Conservation (phyloP, 2,113 vertebrate species). For the Isichthys henryi region DNA sequence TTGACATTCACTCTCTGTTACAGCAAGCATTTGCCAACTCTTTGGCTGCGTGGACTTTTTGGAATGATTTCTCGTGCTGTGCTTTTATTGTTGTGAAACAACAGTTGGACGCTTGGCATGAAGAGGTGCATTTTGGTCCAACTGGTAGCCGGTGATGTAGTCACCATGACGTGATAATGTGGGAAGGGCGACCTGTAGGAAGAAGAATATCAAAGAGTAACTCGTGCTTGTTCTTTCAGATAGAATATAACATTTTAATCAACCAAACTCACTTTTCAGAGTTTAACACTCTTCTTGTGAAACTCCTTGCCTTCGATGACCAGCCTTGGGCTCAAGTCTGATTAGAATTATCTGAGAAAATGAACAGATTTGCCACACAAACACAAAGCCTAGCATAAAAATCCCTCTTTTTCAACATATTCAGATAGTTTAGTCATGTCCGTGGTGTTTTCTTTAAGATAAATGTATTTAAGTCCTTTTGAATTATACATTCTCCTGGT, state of each 20-base stretch:
- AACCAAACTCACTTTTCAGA: not conserved
- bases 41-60: slow-evolving; percentile 24
- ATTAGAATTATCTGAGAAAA: not conserved
- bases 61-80: slow-evolving; percentile 20
- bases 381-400: not conserved
- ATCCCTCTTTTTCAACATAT: not conserved
- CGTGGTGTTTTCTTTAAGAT: not conserved
- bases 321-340: not conserved
- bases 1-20: slow-evolving; percentile 10
- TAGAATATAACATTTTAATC: not conserved
- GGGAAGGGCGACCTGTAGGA: not conserved
- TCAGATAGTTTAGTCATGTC: slow-evolving; percentile 13
- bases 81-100: slow-evolving; percentile 7
- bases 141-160: slow-evolving; percentile 3
- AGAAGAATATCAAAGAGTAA: not conserved
- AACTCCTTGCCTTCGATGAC: not conserved
- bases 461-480: not conserved
- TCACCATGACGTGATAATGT: not conserved
- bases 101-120: not conserved
- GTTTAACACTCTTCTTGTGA: not conserved
- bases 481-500: not conserved
- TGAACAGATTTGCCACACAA: not conserved
- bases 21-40: not conserved
- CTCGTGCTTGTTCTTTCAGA: not conserved
- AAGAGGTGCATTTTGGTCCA: not conserved